Percentiles rank a stretch among this genome's conserved stretches.
Evolutionary conservation across 2,797 vertebrate genomes (phyloP).

Genomic region (Sandelia bainsii): DNA sequence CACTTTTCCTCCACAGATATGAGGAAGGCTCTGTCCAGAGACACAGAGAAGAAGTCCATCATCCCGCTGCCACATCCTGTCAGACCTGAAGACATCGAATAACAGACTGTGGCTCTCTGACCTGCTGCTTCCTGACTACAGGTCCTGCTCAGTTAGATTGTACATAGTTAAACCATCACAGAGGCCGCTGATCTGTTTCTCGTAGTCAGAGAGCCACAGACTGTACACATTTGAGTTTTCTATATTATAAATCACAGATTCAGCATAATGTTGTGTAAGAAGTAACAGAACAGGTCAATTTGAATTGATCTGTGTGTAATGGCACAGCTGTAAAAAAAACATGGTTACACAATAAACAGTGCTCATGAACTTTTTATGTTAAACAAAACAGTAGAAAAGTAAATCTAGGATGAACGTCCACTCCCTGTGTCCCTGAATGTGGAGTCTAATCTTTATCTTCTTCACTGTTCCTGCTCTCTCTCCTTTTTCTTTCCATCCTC

Average conservation of each 20-base stretch:
- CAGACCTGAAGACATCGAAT: slow-evolving; percentile 96
- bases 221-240: neutral
- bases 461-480: slow-evolving; percentile 12
- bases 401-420: neutral
- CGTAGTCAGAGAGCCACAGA: slow-evolving; percentile 60
- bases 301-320: slow-evolving; percentile 47
- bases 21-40: slow-evolving; percentile 96
- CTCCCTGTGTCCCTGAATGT: neutral
- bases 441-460: slow-evolving; percentile 51
- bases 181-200: neutral
- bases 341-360: slow-evolving; percentile 45
- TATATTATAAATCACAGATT: neutral
- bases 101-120: slow-evolving; percentile 85
- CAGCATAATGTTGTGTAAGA: slow-evolving; percentile 35
- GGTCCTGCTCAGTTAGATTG: slow-evolving; percentile 24
- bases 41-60: slow-evolving; percentile 96
- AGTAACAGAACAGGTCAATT: slow-evolving; percentile 22
- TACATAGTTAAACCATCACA: slow-evolving; percentile 38
- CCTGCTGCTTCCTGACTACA: slow-evolving; percentile 7
- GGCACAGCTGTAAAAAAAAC: slow-evolving; percentile 28
- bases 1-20: slow-evolving; percentile 86
- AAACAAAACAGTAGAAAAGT: slow-evolving; percentile 48
- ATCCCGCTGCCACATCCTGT: slow-evolving; percentile 95
- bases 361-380: slow-evolving; percentile 5
- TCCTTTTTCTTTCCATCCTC: slow-evolving; percentile 26